Conservation (phyloP, 2,888 invertebrate genomes). For the Eugnorisma glareosa region DNA sequence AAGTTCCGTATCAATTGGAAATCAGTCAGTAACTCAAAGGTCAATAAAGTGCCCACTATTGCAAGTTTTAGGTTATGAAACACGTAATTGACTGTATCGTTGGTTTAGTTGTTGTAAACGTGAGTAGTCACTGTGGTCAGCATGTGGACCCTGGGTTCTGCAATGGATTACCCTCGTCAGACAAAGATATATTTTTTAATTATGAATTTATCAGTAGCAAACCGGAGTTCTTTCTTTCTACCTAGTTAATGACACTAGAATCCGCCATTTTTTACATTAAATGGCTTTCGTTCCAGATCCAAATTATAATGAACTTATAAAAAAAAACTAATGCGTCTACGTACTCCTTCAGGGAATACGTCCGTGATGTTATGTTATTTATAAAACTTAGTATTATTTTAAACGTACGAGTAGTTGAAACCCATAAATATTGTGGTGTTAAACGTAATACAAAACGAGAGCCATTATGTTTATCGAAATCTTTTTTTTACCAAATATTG, state of each 20-base stretch:
- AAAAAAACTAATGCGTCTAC: not conserved
- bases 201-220: not conserved
- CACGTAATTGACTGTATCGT: not conserved
- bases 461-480: constrained; percentile 17
- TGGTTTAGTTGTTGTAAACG: not conserved
- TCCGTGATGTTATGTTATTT: not conserved
- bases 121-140: not conserved
- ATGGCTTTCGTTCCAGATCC: not conserved
- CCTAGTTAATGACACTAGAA: not conserved
- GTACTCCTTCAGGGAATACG: not conserved
- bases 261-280: not conserved
- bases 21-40: constrained; percentile 16
- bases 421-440: constrained; percentile 36
- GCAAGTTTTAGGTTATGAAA: constrained; percentile 4
- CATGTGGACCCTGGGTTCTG: not conserved
- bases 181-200: not conserved
- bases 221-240: not conserved
- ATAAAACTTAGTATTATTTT: constrained; percentile 19
- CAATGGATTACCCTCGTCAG: not conserved
- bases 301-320: not conserved
- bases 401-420: constrained; percentile 22
- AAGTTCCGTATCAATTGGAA: constrained; percentile 20
- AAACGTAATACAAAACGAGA: constrained; percentile 18
- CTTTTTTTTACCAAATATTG: constrained; percentile 25
- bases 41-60: not conserved